Evolutionary conservation across 2,888 invertebrate species (phyloP), one percentile per base, ranked within the genome.

Genomic region (Ctenicera cuprea): DNA sequence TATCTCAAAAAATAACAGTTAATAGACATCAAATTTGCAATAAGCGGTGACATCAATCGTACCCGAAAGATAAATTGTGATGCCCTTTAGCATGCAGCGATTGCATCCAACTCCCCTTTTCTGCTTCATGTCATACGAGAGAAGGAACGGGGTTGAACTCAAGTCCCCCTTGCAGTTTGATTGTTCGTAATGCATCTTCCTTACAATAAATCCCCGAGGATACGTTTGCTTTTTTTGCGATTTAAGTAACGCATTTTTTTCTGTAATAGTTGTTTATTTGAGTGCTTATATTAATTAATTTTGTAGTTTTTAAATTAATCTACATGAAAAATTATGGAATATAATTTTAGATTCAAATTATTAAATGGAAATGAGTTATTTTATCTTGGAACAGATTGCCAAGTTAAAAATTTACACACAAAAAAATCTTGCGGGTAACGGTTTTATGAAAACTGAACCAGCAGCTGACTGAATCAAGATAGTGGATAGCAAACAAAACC

Each of bases 51-150:
- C 11, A 48, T 16, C 48, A 48, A 18, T 18, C 16, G 20, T 16
- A 5, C 11, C 20, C 4, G 48, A 18, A 18, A 18, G 48, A 48
- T 48, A 8, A 18, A 48, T 48, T 16, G 20, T 18, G 48, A 48
- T 48, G 48, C 48, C 16, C 48, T 48, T 48, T 48, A 48, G 16
- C 16, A 48, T 48, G 48, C 48, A 48, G 20, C 48, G 48, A 48
- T 48, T 48, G 48, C 48, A 48, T 18, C 48, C 18, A 18, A 48
- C 3, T 3, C 18, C 16, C 16, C 20, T 48, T 48, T 48, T 48
- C 48, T 48, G 16, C 16, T 48, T 48, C 48, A 48, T 48, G 33
- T 33, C 33, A 33, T 33, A 33, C 9, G 48, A 48, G 18, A 14
- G 20, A 3, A 48, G 20, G 48, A 48, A 48, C 16, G 20, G 48